Conservation (phyloP, 2,113 vertebrate species). For the Campylomormyrus tamandua region DNA sequence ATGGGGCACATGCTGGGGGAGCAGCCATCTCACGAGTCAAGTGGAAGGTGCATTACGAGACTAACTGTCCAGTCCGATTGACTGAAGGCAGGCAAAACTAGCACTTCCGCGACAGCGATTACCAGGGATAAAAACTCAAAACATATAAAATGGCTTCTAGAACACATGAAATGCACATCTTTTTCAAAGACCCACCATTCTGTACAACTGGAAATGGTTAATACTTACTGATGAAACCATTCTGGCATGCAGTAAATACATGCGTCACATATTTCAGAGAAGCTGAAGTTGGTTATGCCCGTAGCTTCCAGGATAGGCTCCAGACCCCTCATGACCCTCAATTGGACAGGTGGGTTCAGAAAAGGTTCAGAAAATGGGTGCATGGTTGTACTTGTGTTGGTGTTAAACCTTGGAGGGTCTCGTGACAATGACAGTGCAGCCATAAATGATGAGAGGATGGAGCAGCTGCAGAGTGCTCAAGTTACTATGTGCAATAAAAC, state of each 20-base stretch:
- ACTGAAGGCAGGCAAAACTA: neutral
- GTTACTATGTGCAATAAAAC: neutral
- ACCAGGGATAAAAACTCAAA: neutral
- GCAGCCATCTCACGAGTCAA: neutral
- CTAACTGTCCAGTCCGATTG: neutral
- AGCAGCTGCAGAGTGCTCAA: neutral
- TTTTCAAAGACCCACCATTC: neutral
- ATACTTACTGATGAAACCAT: neutral
- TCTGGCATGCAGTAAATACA: neutral
- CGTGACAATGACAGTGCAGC: neutral
- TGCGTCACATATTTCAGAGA: neutral
- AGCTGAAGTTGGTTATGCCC: neutral
- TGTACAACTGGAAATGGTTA: neutral
- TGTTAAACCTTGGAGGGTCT: neutral
- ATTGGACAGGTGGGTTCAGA: neutral
- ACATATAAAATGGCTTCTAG: neutral
- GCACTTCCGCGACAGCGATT: neutral
- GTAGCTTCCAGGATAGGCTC: neutral
- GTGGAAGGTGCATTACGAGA: neutral
- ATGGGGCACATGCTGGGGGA: neutral
- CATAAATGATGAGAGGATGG: neutral
- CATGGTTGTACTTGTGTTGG: neutral
- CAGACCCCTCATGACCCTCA: neutral
- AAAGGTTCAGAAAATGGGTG: neutral
- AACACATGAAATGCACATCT: neutral